Evolutionary conservation across 2,113 vertebrate species (phyloP), one percentile per base, ranked within the genome.

Genomic region (Sialia sialis): DNA sequence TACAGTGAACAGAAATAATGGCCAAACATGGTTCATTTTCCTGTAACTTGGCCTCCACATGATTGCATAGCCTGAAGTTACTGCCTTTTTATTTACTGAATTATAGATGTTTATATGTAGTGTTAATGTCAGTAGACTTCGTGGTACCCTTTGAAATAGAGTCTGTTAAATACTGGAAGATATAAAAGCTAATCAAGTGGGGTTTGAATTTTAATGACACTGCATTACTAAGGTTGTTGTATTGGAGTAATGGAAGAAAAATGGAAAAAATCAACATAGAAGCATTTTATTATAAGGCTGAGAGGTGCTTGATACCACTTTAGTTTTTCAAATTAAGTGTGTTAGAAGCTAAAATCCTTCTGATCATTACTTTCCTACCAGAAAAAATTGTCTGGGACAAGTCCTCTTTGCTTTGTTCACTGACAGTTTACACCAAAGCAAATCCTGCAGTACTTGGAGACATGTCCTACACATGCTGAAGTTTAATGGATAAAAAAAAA

Each of bases 131-230:
- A 73, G 95, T 84, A 92, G 94, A 83, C 54, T 93, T 21, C 1
- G 5, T 87, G 85, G 87, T 89, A 55, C 22, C 6, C 92, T 97
- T 97, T 96, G 94, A 83, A 96, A 94, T 93, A 76, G 66, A 92
- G 94, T 84, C 84, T 90, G 41, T 91, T 76, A 94, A 52, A 91
- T 94, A 51, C 34, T 82, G 66, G 27, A 63, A 93, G 76, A 85
- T 90, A 94, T 91, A 96, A 96, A 97, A 96, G 59, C 90, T 97
- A 81, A 91, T 94, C 64, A 69, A 89, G 78, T 76, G 46, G 51
- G 63, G 41, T 94, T 89, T 89, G 84, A 82, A 54, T 95, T 97
- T 76, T 91, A 77, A 84, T 83, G 73, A 60, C 32, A 26, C 43
- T 82, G 44, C 56, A 43, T 81, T 86, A 79, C 74, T 67, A 5